Base-by-base conservation (phyloP, 2,888 invertebrate species). In the Arenicola marina region DNA sequence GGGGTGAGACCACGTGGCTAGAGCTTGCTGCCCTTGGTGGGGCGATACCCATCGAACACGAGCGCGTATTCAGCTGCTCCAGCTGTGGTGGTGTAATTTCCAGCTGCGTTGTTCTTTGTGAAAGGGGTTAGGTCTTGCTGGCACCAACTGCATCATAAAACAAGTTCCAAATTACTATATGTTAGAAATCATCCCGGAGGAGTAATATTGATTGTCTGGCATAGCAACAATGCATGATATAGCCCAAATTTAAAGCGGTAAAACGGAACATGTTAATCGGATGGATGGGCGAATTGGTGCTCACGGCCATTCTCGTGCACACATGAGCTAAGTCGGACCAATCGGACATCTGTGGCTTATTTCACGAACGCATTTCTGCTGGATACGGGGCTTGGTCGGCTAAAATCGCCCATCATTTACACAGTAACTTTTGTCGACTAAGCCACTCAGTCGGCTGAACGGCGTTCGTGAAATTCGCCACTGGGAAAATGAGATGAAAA, bases 141-240 rank as follows among this genome's bases (percentile, higher is more conserved):
- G 44, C 65, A 65, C 65, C 65, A 65, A 56, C 65, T 65, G 59
- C 4, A 51, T 18, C 34, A 33, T 38, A 56, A 4, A 45, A 56
- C 38, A 56, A 38, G 7, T 56, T 11, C 48, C 11, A 21, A 15
- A 21, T 24, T 11, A n/a, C 7, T 48, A 21, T 11, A 15, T 24
- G 24, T 18, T 48, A 48, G 11, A 48, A 48, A 48, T 11, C 24
- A 24, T 48, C 48, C 7, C 7, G 48, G 11, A 24, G 24, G 24
- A 48, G 21, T n/a, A 15, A 48, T 48, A 48, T 48, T 15, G n/a
- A n/a, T n/a, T n/a, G n/a, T n/a, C n/a, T n/a, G n/a, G 24, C 48
- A 48, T 11, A 48, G 24, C 11, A 48, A 38, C 11, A 38, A 38
- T 15, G 43, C 11, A 21, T 48, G 24, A 48, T 21, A n/a, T 48